Evolutionary conservation across 2,797 vertebrate species (phyloP).

Genomic region (Micropoecilia bifurca): DNA sequence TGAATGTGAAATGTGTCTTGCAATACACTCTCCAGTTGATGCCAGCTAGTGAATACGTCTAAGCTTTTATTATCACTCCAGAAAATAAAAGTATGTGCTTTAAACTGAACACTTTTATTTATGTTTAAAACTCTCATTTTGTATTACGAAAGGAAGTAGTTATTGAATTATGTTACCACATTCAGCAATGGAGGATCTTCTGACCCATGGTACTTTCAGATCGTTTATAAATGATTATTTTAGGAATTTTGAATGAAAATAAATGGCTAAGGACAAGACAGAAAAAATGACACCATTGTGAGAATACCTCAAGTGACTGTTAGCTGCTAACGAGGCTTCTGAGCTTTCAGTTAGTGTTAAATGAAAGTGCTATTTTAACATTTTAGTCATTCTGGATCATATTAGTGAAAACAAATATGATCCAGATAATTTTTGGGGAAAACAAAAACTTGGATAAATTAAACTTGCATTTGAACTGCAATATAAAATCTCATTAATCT

Average conservation of each 20-base stretch:
- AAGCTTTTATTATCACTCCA: background rate
- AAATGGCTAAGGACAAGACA: background rate
- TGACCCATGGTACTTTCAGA: background rate
- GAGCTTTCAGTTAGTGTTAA: background rate
- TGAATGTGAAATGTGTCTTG: background rate
- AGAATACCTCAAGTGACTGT: background rate
- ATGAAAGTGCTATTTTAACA: background rate
- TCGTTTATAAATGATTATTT: background rate
- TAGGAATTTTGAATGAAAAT: background rate
- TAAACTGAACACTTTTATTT: background rate
- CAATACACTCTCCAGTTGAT: background rate
- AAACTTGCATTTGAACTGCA: background rate
- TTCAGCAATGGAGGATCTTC: background rate
- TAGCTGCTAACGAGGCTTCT: background rate
- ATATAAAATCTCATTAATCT: background rate
- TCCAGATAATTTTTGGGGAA: background rate
- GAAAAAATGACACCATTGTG: background rate
- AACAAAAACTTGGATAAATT: background rate
- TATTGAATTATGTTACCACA: background rate
- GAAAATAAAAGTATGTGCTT: background rate
- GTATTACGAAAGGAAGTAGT: background rate
- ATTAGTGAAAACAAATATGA: background rate
- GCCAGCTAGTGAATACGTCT: background rate
- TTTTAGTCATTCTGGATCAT: background rate
- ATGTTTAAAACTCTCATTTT: background rate